These are phyloP conservation scores for Coelinius sp. DNA, from an alignment of 2,888 invertebrate genomes.

Conservation along the genomic window DNA sequence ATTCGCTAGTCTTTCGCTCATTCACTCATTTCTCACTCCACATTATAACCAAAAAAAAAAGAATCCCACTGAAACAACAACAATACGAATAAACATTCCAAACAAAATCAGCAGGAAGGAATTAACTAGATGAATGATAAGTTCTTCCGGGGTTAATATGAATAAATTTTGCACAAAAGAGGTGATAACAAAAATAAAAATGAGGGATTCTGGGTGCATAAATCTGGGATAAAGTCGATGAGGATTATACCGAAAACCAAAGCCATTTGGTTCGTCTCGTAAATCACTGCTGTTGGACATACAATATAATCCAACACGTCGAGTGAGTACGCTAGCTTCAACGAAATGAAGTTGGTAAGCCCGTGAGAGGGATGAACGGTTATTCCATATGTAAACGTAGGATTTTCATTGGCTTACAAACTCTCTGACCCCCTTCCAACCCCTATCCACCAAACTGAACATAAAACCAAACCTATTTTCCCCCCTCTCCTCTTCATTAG, in stretches of 20 bases:
- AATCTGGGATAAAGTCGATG: slow-evolving; percentile 12
- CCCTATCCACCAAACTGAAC: not conserved
- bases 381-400: slow-evolving; percentile 40
- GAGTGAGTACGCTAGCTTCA: slow-evolving; percentile 12
- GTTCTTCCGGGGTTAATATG: too few species aligned
- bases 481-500: slow-evolving; percentile 2
- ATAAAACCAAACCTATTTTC: not conserved
- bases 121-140: not conserved
- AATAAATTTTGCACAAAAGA: not conserved
- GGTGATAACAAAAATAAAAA: not conserved
- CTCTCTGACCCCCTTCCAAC: slow-evolving; percentile 21
- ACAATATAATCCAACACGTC: slow-evolving; percentile 31
- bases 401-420: slow-evolving; percentile 40
- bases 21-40: not conserved
- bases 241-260: slow-evolving; percentile 13
- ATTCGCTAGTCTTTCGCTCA: slow-evolving; percentile 19
- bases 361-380: slow-evolving; percentile 31
- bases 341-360: slow-evolving; percentile 39
- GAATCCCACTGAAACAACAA: not conserved
- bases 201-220: not conserved
- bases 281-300: slow-evolving; percentile 26
- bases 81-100: not conserved
- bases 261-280: slow-evolving; percentile 21
- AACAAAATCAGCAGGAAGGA: not conserved
- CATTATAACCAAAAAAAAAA: not conserved